phyloP scores from a whole-genome alignment of 2,113 vertebrate species.

The Conger conger region DNA sequence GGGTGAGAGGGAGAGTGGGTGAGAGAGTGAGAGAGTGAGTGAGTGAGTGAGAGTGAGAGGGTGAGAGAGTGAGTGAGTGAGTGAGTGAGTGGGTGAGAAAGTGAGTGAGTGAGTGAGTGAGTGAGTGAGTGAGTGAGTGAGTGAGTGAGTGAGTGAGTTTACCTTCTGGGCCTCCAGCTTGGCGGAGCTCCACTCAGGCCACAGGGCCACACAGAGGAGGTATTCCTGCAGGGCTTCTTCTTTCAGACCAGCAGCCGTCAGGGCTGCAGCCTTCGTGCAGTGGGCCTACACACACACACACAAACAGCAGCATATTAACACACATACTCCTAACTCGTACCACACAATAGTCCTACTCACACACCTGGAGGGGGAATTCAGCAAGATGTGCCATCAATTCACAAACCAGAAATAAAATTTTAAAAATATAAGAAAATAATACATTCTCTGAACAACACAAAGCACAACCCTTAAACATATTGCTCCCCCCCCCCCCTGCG shows the following conservation, averaged over 20 bases:
- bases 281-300: constrained; percentile 72
- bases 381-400: no score
- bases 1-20: no score
- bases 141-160: constrained; percentile 14
- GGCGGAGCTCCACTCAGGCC: constrained; percentile 82
- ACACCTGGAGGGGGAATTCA: not conserved
- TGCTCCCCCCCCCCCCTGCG: no score
- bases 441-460: no score
- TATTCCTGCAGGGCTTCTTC: constrained; percentile 88
- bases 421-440: no score
- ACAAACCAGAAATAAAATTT: no score
- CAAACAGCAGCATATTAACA: not conserved
- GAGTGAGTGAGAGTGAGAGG: no score
- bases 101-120: not conserved
- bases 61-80: not conserved
- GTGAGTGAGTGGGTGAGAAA: not conserved
- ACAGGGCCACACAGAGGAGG: constrained; percentile 84
- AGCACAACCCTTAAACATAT: not conserved
- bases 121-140: not conserved
- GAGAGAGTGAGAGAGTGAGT: no score
- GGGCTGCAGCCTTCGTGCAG: constrained; percentile 80
- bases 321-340: no score
- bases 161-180: constrained; percentile 90
- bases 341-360: no score
- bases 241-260: constrained; percentile 75